phyloP scores from a whole-genome alignment of 2,113 vertebrate genomes.

The Promerops cafer region DNA sequence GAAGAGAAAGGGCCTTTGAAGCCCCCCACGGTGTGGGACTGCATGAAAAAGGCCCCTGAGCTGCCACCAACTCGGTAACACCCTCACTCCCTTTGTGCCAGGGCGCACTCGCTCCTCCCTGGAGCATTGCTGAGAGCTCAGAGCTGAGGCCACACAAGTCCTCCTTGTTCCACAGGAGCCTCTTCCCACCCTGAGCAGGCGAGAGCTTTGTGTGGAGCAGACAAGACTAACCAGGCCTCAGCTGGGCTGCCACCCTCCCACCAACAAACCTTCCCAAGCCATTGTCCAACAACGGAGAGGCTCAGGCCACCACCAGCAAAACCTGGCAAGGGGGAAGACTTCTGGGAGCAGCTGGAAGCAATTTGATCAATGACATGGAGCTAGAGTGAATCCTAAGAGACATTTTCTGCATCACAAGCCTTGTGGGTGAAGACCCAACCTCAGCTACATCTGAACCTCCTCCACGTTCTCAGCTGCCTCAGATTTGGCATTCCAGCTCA shows the following conservation, averaged over 20 bases:
- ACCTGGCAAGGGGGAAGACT: accelerated
- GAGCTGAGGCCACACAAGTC: not conserved
- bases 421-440: not conserved
- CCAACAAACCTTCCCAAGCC: not conserved
- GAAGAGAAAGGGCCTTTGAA: constrained; percentile 30
- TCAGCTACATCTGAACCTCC: not conserved
- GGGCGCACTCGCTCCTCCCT: not conserved
- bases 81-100: not conserved
- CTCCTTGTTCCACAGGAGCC: accelerated
- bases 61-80: not conserved
- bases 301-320: not conserved
- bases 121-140: not conserved
- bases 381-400: not conserved
- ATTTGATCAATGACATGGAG: accelerated
- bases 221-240: accelerated
- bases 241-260: not conserved
- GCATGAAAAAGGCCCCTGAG: constrained; percentile 1
- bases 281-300: accelerated
- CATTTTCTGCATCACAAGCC: not conserved
- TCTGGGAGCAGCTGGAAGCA: not conserved
- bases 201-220: not conserved
- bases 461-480: not conserved
- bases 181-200: not conserved
- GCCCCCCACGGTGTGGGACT: not conserved
- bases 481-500: accelerated